Percentiles rank a stretch among this genome's conserved stretches.
Conservation (phyloP, 2,797 vertebrate genomes). For the Melanotaenia nigrans region DNA sequence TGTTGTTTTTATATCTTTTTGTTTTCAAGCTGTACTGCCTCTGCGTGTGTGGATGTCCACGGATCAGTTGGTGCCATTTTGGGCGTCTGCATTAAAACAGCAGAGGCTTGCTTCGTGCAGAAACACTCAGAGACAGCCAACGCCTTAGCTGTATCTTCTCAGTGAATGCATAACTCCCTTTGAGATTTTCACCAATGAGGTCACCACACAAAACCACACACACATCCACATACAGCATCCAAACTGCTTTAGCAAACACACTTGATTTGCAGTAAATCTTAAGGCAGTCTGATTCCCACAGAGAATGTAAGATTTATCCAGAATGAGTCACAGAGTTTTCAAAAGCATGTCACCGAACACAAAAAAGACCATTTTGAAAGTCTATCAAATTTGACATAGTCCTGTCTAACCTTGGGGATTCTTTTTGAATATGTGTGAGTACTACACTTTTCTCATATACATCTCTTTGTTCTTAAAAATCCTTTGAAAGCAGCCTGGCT, state of each 20-base stretch:
- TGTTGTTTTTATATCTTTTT: slow-evolving; percentile 32
- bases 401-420: slow-evolving; percentile 31
- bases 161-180: slow-evolving; percentile 58
- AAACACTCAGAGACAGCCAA: slow-evolving; percentile 52
- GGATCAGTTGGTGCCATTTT: slow-evolving; percentile 69
- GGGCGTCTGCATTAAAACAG: slow-evolving; percentile 44
- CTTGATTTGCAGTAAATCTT: slow-evolving; percentile 26
- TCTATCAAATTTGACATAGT: slow-evolving; percentile 27
- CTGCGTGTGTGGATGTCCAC: slow-evolving; percentile 62
- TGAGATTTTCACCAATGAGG: slow-evolving; percentile 69
- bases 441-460: slow-evolving; percentile 21
- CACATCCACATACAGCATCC: slow-evolving; percentile 29
- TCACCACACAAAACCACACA: slow-evolving; percentile 34
- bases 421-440: not conserved
- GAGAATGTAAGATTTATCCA: slow-evolving; percentile 38
- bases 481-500: slow-evolving; percentile 41
- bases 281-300: slow-evolving; percentile 33
- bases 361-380: slow-evolving; percentile 18
- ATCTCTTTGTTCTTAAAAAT: slow-evolving; percentile 33
- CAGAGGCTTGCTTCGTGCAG: slow-evolving; percentile 52
- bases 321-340: slow-evolving; percentile 28
- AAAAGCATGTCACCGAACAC: slow-evolving; percentile 8
- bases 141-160: slow-evolving; percentile 67
- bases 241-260: slow-evolving; percentile 39
- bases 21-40: slow-evolving; percentile 50